phyloP scores from a whole-genome alignment of 92 coral and sea anemone species.

The Phymanthus crucifer region DNA sequence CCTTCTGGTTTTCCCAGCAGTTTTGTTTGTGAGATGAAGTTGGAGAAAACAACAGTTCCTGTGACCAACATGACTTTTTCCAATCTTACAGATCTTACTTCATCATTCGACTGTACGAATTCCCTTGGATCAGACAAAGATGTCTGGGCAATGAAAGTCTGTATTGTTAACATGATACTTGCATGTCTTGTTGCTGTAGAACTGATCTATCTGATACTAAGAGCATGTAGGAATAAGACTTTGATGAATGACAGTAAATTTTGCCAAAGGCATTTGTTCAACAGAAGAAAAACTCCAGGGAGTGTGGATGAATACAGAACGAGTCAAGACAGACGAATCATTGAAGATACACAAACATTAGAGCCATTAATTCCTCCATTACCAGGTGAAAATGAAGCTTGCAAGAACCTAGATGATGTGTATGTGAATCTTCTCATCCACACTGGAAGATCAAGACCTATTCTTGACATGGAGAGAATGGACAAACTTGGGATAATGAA shows the following conservation, averaged over 20 bases:
- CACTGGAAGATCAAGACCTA: conserved; percentile 43
- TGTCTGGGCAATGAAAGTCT: conserved; percentile 8
- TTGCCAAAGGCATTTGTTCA: conserved; percentile 36
- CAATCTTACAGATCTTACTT: no score
- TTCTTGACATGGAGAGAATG: background rate
- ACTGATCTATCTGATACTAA: conserved; percentile 24
- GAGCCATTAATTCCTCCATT: conserved; percentile 36
- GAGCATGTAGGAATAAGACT: background rate
- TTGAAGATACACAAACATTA: conserved; percentile 24
- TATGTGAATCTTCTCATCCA: conserved; percentile 52
- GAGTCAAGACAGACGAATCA: conserved; percentile 11
- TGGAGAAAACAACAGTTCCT: no score
- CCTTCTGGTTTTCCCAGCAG: no score
- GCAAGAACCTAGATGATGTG: conserved; percentile 33
- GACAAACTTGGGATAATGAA: conserved; percentile 40
- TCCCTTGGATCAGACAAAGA: conserved; percentile 46
- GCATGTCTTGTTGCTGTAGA: conserved; percentile 28
- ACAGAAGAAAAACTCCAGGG: conserved; percentile 12
- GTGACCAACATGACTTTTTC: background rate
- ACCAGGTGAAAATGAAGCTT: background rate
- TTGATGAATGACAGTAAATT: conserved; percentile 44
- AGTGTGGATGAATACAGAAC: background rate
- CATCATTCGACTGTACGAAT: conserved; percentile 39
- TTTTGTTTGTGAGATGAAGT: no score
- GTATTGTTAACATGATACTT: conserved; percentile 12